Conservation (phyloP, 2,888 invertebrate genomes). For the Choreutis nemorana region DNA sequence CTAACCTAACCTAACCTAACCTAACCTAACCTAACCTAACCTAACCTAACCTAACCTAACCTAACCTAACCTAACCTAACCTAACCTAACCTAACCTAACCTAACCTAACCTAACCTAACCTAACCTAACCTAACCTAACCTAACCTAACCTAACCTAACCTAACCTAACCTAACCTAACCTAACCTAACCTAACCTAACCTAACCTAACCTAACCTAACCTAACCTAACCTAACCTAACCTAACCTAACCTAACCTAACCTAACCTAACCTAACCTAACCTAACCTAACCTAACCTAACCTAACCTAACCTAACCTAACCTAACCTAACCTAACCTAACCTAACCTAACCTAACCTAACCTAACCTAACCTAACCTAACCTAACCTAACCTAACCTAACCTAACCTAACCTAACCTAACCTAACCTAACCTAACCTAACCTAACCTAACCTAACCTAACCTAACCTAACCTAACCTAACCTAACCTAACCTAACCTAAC, state of each 20-base stretch:
- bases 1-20: conserved; percentile 3
- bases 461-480: conserved; percentile 3
- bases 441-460: conserved; percentile 3
- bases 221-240: conserved; percentile 3
- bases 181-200: conserved; percentile 3
- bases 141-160: conserved; percentile 3
- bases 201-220: conserved; percentile 3
- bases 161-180: conserved; percentile 3
- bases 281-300: conserved; percentile 3
- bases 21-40: conserved; percentile 3
- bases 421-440: conserved; percentile 3
- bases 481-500: conserved; percentile 3
- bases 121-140: conserved; percentile 3
- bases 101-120: conserved; percentile 3
- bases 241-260: conserved; percentile 3
- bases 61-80: conserved; percentile 3
- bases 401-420: conserved; percentile 3
- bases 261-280: conserved; percentile 3
- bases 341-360: conserved; percentile 3
- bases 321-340: conserved; percentile 3
- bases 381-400: conserved; percentile 3
- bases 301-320: conserved; percentile 3
- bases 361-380: conserved; percentile 3
- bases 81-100: conserved; percentile 3
- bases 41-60: conserved; percentile 3